Conservation (phyloP, 2,797 vertebrate species). For the Tragopan temminckii region DNA sequence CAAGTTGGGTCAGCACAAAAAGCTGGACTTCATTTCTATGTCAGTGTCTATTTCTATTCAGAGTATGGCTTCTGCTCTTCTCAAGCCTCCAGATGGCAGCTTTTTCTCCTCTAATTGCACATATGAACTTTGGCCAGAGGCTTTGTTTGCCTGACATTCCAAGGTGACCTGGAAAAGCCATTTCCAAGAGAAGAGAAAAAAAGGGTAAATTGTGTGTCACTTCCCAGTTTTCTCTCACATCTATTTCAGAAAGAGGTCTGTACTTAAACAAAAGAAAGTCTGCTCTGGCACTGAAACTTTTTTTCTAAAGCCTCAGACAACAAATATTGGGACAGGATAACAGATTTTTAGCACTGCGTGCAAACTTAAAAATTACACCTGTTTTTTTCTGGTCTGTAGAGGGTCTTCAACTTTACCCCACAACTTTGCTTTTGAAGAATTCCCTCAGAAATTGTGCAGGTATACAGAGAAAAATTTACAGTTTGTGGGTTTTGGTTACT, state of each 20-base stretch:
- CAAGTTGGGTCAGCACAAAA: not conserved
- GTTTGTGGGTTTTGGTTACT: not conserved
- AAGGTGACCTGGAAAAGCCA: not conserved
- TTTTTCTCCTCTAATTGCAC: not conserved
- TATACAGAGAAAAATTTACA: not conserved
- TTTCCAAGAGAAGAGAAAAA: not conserved
- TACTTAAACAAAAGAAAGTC: not conserved
- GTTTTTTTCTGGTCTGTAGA: not conserved
- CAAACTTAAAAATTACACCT: not conserved
- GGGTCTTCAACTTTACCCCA: not conserved
- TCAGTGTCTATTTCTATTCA: not conserved
- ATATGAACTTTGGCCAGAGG: not conserved
- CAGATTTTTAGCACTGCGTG: not conserved
- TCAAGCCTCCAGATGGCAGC: not conserved
- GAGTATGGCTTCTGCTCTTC: not conserved
- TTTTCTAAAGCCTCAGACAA: not conserved
- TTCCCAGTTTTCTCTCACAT: not conserved
- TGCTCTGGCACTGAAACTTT: not conserved
- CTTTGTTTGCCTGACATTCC: not conserved
- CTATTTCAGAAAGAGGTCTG: not conserved
- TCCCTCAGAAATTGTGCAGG: not conserved
- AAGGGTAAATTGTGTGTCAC: not conserved
- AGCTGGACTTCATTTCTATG: not conserved
- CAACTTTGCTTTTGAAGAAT: not conserved
- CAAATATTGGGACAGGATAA: not conserved